These are phyloP conservation scores for Callimorpha dominula DNA, from an alignment of 2,888 invertebrate species.

Conservation along the genomic window DNA sequence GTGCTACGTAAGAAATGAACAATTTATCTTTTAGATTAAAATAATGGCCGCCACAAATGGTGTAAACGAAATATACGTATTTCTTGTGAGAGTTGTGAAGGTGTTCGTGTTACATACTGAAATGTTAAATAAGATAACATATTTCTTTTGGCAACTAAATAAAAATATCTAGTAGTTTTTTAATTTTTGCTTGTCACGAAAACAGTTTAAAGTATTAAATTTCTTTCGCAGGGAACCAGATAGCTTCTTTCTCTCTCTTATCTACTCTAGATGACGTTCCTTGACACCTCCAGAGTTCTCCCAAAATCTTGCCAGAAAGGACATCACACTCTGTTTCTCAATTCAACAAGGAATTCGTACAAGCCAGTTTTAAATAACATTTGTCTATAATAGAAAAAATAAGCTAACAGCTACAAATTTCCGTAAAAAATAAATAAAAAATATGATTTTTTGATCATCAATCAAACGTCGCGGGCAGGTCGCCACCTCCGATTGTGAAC, in stretches of 20 bases:
- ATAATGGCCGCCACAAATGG: constrained; percentile 55
- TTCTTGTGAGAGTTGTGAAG: constrained; percentile 21
- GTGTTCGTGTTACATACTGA: constrained; percentile 10
- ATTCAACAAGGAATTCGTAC: background rate
- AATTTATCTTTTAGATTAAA: constrained; percentile 60
- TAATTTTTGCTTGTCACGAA: background rate
- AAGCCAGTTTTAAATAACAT: background rate
- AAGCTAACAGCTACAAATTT: constrained; percentile 22
- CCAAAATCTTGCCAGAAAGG: background rate
- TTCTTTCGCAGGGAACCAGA: background rate
- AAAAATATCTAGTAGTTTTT: background rate
- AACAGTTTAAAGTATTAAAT: background rate
- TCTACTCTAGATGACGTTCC: background rate
- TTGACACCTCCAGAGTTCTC: background rate
- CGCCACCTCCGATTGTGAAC: constrained; percentile 63
- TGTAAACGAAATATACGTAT: constrained; percentile 49
- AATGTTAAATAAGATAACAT: constrained; percentile 7
- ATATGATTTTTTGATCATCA: constrained; percentile 55
- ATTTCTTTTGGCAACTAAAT: background rate
- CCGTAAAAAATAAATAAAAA: constrained; percentile 29
- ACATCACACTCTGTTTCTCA: background rate
- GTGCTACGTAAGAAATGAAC: constrained; percentile 54
- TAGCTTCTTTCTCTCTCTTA: no score
- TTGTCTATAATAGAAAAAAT: background rate
- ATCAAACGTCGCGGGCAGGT: constrained; percentile 64